phyloP scores from a whole-genome alignment of 1,140 invertebrate genomes.

The Drosophila burlai region DNA sequence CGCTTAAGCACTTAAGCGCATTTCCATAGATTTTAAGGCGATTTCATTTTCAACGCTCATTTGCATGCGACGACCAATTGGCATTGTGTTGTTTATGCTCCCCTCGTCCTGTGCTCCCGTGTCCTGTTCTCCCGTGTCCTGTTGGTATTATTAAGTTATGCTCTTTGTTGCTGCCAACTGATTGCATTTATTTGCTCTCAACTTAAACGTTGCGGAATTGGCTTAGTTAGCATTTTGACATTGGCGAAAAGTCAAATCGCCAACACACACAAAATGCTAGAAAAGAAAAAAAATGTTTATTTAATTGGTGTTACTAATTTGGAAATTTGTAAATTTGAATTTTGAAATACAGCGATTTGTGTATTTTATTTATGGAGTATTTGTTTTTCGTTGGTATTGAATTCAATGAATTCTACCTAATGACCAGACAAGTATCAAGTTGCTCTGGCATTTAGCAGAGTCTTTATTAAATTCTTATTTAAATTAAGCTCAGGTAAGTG shows the following conservation, averaged over 20 bases:
- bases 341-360: not conserved
- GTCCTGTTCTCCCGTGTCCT: not conserved
- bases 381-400: not conserved
- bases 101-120: not conserved
- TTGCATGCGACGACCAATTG: slow-evolving; percentile 60
- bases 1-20: slow-evolving; percentile 72
- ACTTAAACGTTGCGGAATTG: slow-evolving; percentile 48
- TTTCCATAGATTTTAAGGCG: slow-evolving; percentile 76
- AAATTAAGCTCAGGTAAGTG: not conserved
- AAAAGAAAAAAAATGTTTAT: not conserved
- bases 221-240: slow-evolving; percentile 50
- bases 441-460: not conserved
- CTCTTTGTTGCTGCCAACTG: slow-evolving; percentile 44
- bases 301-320: slow-evolving; percentile 1
- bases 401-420: not conserved
- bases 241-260: slow-evolving; percentile 30
- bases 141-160: slow-evolving; percentile 49
- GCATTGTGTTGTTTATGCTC: slow-evolving; percentile 33
- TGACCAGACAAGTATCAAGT: not conserved
- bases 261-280: slow-evolving; percentile 3
- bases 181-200: slow-evolving; percentile 49
- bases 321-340: too few species aligned
- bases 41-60: slow-evolving; percentile 66
- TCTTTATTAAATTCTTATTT: not conserved
- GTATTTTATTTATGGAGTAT: not conserved